Evolutionary conservation across 2,888 invertebrate genomes (phyloP).

Genomic region (Fragum fragum): DNA sequence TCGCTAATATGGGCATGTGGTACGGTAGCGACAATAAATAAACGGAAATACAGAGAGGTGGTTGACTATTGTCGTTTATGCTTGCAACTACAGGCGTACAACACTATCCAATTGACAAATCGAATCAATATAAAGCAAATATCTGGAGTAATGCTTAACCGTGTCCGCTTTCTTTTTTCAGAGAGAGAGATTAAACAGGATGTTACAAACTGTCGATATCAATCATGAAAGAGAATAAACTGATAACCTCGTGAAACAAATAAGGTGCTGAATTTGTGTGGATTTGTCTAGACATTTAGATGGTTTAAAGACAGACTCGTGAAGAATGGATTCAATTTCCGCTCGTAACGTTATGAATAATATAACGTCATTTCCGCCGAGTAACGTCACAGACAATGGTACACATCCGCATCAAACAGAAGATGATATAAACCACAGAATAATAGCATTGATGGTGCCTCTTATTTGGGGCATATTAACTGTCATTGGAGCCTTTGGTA

Average conservation of each 20-base stretch:
- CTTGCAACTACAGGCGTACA: no score
- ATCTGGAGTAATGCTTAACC: no score
- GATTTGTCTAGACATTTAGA: neutral
- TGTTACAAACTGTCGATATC: neutral
- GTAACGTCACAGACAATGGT: constrained; percentile 2
- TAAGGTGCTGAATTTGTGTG: neutral
- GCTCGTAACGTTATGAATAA: constrained; percentile 3
- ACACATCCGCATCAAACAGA: neutral
- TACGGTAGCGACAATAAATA: no score
- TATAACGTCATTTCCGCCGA: neutral
- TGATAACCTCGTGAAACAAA: neutral
- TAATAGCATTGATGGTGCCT: constrained; percentile 71
- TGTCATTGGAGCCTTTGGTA: constrained; percentile 78
- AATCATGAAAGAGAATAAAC: neutral
- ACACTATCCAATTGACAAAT: no score
- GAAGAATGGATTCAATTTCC: neutral
- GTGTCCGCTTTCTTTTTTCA: neutral
- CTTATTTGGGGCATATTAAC: constrained; percentile 77
- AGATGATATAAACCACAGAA: constrained; percentile 3
- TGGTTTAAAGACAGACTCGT: neutral
- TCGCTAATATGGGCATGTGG: no score
- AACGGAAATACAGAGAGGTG: no score
- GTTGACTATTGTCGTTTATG: no score
- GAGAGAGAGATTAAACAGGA: neutral
- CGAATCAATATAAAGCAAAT: no score